Evolutionary conservation across 2,113 vertebrate genomes (phyloP).

Genomic region (Ctenodactylus gundi): DNA sequence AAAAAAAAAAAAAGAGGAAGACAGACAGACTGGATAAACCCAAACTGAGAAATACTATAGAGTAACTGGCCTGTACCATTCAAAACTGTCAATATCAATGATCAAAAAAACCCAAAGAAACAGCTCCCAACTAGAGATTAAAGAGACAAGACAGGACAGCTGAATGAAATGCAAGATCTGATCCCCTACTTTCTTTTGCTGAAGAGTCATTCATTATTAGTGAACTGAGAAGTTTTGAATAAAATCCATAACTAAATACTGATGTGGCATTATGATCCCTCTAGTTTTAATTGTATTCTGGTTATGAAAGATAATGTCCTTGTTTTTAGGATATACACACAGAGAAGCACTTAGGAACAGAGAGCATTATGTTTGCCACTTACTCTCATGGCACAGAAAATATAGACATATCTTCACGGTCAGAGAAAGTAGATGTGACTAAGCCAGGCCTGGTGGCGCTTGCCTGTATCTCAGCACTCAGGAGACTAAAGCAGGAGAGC

Average conservation of each 20-base stretch:
- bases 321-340: constrained; percentile 8
- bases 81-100: background rate
- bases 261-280: background rate
- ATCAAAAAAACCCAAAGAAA: background rate
- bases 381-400: background rate
- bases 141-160: background rate
- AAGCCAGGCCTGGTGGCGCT: too few relatives aligned
- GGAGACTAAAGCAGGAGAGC: too few relatives aligned
- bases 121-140: background rate
- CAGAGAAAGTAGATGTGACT: too few relatives aligned
- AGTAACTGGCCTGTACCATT: background rate
- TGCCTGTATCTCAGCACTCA: too few relatives aligned
- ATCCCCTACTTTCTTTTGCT: background rate
- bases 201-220: background rate
- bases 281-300: background rate
- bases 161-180: background rate
- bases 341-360: background rate
- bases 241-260: background rate
- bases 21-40: background rate
- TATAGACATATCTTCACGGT: too few relatives aligned
- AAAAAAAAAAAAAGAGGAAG: too few relatives aligned
- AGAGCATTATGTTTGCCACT: background rate
- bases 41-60: background rate
- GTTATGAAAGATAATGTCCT: background rate
- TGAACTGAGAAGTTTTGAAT: background rate